Evolutionary conservation across 2,888 invertebrate genomes (phyloP), one percentile per base, ranked within the genome.

Genomic region (Mythimna pallens): DNA sequence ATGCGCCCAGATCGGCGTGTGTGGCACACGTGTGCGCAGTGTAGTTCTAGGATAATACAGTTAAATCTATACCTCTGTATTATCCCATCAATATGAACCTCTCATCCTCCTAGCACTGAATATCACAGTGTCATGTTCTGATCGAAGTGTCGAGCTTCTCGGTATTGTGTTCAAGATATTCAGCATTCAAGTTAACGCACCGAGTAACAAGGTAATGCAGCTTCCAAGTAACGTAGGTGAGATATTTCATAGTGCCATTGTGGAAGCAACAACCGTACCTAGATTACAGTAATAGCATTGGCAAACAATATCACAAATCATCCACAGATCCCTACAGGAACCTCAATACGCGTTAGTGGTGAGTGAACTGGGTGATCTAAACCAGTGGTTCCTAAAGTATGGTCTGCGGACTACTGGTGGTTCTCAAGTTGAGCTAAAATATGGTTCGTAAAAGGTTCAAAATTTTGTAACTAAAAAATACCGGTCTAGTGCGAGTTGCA

Each of bases 141-240:
- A 57, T 73, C 36, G n/a, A 64, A 40, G 30, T 40, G 40, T 50
- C 36, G 17, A 54, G n/a, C 65, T 17, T 25, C 14, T 12, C 20
- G 43, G 22, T 10, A 43, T 59, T 69, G 59, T 58, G 30, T 68
- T 69, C 58, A 25, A 52, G 58, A 52, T 52, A 66, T 58, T 52
- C 25, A 58, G 30, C 25, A 22, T 67, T 40, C 20, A 8, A 55
- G 47, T 47, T 58, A 65, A 43, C 30, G 57, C 54, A 59, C 61
- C n/a, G 2, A 14, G 12, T 50, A 76, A 68, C 55, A 62, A 77
- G 40, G 22, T 65, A 65, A 71, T 52, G 40, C 50, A 71, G 61
- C 17, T 57, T 34, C 22, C 55, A n/a, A 43, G 22, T n/a, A 59
- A 36, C n/a, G 58, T 54, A 7, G 17, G 17, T 17, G 30, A 54